A percentile compares a stretch with the other conserved stretches of the same genome.
Conservation (phyloP, 2,113 vertebrate genomes). For the Proteles cristata region DNA sequence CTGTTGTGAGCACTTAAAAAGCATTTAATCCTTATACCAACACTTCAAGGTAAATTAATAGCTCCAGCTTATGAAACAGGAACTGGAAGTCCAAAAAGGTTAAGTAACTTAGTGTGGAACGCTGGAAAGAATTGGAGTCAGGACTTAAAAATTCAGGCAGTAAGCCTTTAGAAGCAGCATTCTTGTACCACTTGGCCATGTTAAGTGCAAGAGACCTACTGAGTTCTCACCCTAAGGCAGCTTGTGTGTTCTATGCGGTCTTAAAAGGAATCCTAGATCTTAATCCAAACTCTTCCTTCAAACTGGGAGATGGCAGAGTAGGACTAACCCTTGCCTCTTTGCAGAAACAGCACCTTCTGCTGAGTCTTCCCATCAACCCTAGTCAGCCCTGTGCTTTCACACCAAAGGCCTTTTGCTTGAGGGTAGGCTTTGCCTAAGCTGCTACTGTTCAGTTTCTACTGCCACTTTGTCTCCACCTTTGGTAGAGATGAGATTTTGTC, state of each 20-base stretch:
- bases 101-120: background rate
- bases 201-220: background rate
- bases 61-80: background rate
- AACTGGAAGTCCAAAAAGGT: background rate
- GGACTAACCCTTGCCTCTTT: background rate
- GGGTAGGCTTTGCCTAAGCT: background rate
- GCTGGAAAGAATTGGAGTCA: background rate
- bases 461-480: background rate
- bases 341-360: background rate
- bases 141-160: background rate
- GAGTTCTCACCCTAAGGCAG: background rate
- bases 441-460: background rate
- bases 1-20: background rate
- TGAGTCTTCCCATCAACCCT: background rate
- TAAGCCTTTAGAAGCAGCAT: background rate
- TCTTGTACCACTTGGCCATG: background rate
- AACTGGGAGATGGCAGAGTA: background rate
- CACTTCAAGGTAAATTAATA: background rate
- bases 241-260: background rate
- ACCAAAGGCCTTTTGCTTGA: background rate
- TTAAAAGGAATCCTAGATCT: background rate
- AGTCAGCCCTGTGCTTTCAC: background rate
- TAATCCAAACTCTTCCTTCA: background rate
- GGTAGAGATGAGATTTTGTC: background rate
- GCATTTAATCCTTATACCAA: background rate